Percentiles rank a stretch among this genome's conserved stretches.
These are phyloP conservation scores for Drosophila peninsularis DNA, from an alignment of 2,888 invertebrate species.

Conservation along the genomic window DNA sequence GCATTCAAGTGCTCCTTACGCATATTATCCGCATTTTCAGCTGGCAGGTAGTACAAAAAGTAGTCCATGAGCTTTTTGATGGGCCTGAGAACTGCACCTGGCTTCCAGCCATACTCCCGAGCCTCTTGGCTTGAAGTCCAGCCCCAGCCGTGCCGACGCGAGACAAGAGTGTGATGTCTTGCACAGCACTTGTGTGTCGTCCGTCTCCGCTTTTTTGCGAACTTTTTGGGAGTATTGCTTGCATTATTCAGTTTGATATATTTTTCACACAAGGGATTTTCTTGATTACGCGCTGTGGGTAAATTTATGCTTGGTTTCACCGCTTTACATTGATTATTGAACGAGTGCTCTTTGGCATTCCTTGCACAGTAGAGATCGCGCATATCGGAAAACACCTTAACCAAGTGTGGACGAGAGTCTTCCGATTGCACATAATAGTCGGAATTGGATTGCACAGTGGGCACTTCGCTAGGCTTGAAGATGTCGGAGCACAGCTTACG, in stretches of 20 bases:
- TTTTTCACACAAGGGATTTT: neutral
- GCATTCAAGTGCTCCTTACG: conserved; percentile 81
- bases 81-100: conserved; percentile 80
- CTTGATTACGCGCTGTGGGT: neutral
- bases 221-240: neutral
- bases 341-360: conserved; percentile 44
- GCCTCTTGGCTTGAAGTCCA: conserved; percentile 85
- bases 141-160: conserved; percentile 88
- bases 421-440: neutral
- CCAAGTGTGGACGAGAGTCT: conserved; percentile 69
- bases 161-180: conserved; percentile 85
- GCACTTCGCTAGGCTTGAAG: conserved; percentile 14
- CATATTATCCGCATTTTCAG: conserved; percentile 45
- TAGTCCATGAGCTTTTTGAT: conserved; percentile 81
- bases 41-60: conserved; percentile 72
- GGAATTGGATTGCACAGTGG: conserved; percentile 4
- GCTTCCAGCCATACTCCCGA: conserved; percentile 79
- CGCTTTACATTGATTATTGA: conserved; percentile 57
- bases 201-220: neutral
- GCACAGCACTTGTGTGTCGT: conserved; percentile 86
- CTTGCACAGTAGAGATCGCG: conserved; percentile 72
- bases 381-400: conserved; percentile 79
- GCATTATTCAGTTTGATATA: rapidly evolving
- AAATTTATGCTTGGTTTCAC: neutral
- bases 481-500: conserved; percentile 70